These are phyloP conservation scores for Charanyca ferruginea DNA, from an alignment of 2,888 invertebrate genomes.

Conservation along the genomic window DNA sequence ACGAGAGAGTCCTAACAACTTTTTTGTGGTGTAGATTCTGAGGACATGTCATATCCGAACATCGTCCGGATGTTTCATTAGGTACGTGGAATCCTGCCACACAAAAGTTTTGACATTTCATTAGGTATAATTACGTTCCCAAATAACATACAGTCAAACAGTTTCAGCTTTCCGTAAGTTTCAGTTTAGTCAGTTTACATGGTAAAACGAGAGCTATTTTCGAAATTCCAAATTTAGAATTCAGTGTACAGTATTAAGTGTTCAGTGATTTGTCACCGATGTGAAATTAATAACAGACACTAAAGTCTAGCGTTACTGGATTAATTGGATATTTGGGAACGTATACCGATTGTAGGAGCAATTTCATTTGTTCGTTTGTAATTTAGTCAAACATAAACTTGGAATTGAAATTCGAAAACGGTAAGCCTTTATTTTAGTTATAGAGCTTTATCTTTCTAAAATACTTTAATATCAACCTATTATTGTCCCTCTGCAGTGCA, in stretches of 20 bases:
- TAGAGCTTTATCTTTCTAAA: not conserved
- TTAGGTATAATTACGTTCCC: conserved; percentile 7
- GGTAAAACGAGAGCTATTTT: conserved; percentile 13
- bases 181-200: conserved; percentile 23
- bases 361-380: conserved; percentile 27
- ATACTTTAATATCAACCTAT: not conserved
- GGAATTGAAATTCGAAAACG: conserved; percentile 4
- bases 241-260: conserved; percentile 16
- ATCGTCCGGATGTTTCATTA: conserved; percentile 32
- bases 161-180: conserved; percentile 20
- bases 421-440: not conserved
- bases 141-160: conserved; percentile 18
- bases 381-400: conserved; percentile 20
- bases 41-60: conserved; percentile 22
- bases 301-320: conserved; percentile 26
- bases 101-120: conserved; percentile 21
- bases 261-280: conserved; percentile 44
- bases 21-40: conserved; percentile 32
- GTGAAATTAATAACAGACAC: conserved; percentile 40
- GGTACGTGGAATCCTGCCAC: conserved; percentile 2
- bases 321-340: conserved; percentile 42
- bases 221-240: no score
- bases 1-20: conserved; percentile 21
- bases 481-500: no score
- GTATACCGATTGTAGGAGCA: conserved; percentile 14